phyloP scores from a whole-genome alignment of 1,140 invertebrate genomes.

The Wasmannia auropunctata region DNA sequence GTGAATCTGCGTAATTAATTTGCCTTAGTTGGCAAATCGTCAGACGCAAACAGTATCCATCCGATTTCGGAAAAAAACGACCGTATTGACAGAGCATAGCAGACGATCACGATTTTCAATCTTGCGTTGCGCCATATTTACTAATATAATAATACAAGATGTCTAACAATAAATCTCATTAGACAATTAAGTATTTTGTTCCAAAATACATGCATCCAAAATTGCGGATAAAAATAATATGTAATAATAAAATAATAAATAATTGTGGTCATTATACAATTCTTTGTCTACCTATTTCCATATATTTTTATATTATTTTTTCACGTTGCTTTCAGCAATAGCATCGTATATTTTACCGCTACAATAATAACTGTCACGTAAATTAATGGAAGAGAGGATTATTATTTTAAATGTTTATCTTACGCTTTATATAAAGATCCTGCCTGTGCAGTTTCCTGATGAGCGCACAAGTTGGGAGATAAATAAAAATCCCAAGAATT shows the following conservation, averaged over 20 bases:
- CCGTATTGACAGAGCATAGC: not conserved
- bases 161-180: not conserved
- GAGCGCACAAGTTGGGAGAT: not conserved
- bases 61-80: not conserved
- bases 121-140: not conserved
- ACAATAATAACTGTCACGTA: not conserved
- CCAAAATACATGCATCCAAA: too few relatives aligned
- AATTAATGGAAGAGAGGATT: not conserved
- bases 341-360: not conserved
- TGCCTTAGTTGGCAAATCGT: conserved; percentile 17
- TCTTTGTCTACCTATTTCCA: not conserved
- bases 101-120: not conserved
- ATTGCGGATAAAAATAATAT: not conserved
- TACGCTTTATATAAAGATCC: not conserved
- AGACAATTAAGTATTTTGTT: not conserved
- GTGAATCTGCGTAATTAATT: conserved; percentile 32
- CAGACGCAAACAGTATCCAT: not conserved
- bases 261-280: not conserved
- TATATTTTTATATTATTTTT: not conserved
- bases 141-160: too few relatives aligned
- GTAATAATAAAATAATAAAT: not conserved
- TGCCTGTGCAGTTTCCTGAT: not conserved
- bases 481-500: conserved; percentile 88
- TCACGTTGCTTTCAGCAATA: not conserved
- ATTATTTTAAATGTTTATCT: conserved; percentile 25